Evolutionary conservation across 2,113 vertebrate genomes (phyloP).

Genomic region (Megaceryle torquata): DNA sequence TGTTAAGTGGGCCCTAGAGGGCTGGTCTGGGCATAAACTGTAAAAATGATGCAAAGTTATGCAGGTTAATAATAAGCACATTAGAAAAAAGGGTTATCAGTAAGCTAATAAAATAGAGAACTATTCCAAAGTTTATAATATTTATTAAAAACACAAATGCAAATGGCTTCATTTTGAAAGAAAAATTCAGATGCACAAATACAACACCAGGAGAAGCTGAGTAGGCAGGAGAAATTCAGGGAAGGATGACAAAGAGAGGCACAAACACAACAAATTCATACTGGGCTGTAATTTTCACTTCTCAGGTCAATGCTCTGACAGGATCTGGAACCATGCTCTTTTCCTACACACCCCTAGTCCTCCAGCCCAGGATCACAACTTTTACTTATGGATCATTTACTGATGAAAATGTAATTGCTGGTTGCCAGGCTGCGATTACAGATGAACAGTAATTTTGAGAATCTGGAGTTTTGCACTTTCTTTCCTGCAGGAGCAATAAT

Average conservation of each 20-base stretch:
- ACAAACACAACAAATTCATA: neutral
- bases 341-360: neutral
- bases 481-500: neutral
- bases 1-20: neutral
- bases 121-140: neutral
- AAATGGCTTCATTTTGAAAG: neutral
- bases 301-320: neutral
- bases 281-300: neutral
- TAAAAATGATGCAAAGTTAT: neutral
- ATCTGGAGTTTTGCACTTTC: neutral
- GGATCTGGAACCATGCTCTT: neutral
- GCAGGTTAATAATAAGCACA: neutral
- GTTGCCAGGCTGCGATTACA: neutral
- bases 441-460: neutral
- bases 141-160: neutral
- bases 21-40: neutral
- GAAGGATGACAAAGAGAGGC: neutral
- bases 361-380: neutral
- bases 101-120: neutral
- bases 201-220: neutral
- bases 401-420: neutral
- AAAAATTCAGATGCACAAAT: neutral
- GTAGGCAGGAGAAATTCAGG: neutral
- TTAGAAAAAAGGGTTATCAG: fast-evolving
- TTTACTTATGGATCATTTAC: neutral